A percentile compares a stretch with the other conserved stretches of the same genome.
Conservation (phyloP, 2,113 vertebrate genomes). For the Rana temporaria region DNA sequence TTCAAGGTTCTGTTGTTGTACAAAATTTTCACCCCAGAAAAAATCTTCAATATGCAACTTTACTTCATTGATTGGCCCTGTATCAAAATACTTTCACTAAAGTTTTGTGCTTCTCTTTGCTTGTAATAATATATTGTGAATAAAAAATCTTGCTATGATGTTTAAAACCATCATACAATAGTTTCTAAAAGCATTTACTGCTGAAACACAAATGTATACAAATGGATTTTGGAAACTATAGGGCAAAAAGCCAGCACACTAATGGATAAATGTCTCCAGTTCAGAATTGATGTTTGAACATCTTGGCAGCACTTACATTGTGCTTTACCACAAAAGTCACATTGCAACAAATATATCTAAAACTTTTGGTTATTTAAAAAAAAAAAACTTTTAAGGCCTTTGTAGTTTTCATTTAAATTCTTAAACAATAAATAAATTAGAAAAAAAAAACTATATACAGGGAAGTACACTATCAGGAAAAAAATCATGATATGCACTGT, state of each 20-base stretch:
- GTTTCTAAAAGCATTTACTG: conserved; percentile 7
- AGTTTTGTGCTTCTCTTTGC: neutral
- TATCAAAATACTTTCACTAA: no score
- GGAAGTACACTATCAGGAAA: neutral
- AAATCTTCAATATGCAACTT: no score
- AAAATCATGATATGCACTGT: neutral
- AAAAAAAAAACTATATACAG: neutral
- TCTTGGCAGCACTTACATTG: conserved; percentile 9
- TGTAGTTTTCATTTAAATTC: no score
- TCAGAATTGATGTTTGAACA: conserved; percentile 18
- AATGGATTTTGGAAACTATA: conserved; percentile 9
- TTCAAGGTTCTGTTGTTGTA: no score
- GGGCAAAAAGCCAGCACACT: conserved; percentile 29
- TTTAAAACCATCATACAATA: conserved; percentile 12
- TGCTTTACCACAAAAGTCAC: conserved; percentile 1
- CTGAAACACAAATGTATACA: conserved; percentile 17
- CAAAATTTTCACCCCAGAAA: no score
- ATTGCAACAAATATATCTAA: neutral
- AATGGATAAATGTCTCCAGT: conserved; percentile 40
- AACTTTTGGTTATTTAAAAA: no score
- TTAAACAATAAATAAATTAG: neutral
- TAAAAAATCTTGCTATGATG: neutral
- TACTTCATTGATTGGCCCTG: no score
- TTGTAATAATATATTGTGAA: neutral
- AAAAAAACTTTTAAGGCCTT: no score